Base-by-base conservation (phyloP, 2,113 vertebrate genomes). In the Fregetta grallaria region DNA sequence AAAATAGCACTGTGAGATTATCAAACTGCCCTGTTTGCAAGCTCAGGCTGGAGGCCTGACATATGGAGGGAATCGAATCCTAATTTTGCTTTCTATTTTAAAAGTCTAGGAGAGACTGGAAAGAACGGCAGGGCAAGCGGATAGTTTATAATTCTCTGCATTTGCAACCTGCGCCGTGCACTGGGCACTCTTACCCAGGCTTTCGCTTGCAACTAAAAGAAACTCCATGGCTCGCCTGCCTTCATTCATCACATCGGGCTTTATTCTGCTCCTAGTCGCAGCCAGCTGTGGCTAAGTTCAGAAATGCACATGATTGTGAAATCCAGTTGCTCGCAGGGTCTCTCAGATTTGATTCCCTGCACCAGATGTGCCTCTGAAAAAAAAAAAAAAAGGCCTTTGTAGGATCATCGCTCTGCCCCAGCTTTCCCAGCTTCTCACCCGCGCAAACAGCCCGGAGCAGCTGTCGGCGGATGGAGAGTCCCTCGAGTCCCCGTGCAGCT, bases 361-460 rank as follows among this genome's bases (percentile, higher is more conserved):
- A 72, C 81, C 92, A 92, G 87, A 90, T 96, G 94, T 88, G 85
- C 78, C 81, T 86, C 40, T 8, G n/a, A n/a, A n/a, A n/a, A n/a
- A n/a, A n/a, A 44, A 19, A 52, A 74, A 49, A 49, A 83, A 82
- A 49, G 13, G 44, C 77, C 36, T 91, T 93, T 91, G 81, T 82
- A 30, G 77, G 67, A 72, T 84, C 75, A 83, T 50, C 1, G 1
- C 67, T 58, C 44, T 91, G 91, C 5, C 85, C 72, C 40, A 40
- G 72, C 53, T 84, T 27, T 85, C 61, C 53, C 80, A 81, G 93
- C 81, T 85, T 59, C 81, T 78, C 90, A 81, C 56, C 73, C 50
- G 5, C 11, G 27, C 65, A 44, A 44, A 36, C 49, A 34, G 53
- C 52, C 85, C 5, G 7, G 40, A 90, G 91, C 71, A 79, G 79